Percentiles rank a stretch among this genome's conserved stretches.
Evolutionary conservation across 2,113 vertebrate genomes (phyloP).

Genomic region (Campylomormyrus numenius): DNA sequence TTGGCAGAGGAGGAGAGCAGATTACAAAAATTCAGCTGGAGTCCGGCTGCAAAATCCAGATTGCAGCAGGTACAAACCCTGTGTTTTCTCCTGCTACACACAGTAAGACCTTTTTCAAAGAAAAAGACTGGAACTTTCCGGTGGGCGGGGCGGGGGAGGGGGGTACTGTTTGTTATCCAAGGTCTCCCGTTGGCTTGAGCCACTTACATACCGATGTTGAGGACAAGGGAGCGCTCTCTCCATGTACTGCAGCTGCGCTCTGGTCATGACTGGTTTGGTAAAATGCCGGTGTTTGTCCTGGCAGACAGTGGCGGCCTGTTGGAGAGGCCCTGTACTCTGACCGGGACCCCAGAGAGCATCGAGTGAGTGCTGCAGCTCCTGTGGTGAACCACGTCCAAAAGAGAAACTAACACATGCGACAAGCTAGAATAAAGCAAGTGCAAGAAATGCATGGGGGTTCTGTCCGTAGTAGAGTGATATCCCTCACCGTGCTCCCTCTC

Average conservation of each 20-base stretch:
- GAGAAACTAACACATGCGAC: background rate
- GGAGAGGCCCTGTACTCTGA: conserved; percentile 87
- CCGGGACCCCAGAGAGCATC: conserved; percentile 85
- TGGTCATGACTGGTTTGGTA: background rate
- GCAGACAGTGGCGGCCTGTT: conserved; percentile 87
- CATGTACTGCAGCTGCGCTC: background rate
- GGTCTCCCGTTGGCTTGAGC: background rate
- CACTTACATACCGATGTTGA: background rate
- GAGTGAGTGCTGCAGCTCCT: conserved; percentile 73
- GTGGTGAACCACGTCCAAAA: background rate
- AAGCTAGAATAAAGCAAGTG: background rate
- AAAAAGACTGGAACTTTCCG: background rate
- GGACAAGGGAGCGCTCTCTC: background rate
- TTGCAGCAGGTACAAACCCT: conserved; percentile 78
- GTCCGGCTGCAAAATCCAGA: conserved; percentile 98
- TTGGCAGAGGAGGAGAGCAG: conserved; percentile 96
- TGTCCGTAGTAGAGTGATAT: background rate
- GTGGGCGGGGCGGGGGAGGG: background rate
- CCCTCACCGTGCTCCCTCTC: conserved; percentile 45
- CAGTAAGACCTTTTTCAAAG: background rate
- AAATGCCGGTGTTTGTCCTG: conserved; percentile 37
- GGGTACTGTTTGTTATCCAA: background rate
- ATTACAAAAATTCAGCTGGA: conserved; percentile 97
- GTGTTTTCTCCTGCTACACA: background rate
- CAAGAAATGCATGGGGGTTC: background rate